Percentiles rank a stretch among this genome's conserved stretches.
These are phyloP conservation scores for Carterocephalus palaemon DNA, from an alignment of 2,888 invertebrate genomes.

Conservation along the genomic window DNA sequence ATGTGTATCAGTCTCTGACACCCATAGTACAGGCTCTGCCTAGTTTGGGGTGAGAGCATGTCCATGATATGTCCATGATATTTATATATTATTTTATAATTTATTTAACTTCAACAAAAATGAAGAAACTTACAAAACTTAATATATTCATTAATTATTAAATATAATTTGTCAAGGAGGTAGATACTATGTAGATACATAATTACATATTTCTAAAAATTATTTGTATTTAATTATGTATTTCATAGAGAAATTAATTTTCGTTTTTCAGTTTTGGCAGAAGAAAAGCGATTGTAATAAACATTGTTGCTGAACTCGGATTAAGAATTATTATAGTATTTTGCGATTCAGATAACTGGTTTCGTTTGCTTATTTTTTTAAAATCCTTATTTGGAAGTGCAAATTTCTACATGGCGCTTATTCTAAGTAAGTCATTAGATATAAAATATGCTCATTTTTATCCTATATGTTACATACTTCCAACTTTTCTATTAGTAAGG, in stretches of 20 bases:
- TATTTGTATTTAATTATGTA: neutral
- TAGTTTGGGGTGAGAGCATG: no score
- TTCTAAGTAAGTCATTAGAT: constrained; percentile 57
- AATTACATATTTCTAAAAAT: no score
- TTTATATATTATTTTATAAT: no score
- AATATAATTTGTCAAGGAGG: constrained; percentile 7
- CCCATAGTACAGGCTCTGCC: no score
- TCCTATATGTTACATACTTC: no score
- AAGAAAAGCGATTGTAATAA: constrained; percentile 47
- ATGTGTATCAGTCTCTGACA: no score
- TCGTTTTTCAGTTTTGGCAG: constrained; percentile 60
- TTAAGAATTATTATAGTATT: constrained; percentile 52
- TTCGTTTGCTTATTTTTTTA: constrained; percentile 56
- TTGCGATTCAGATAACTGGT: constrained; percentile 64
- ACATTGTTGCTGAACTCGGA: constrained; percentile 44
- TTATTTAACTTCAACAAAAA: neutral
- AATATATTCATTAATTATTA: no score
- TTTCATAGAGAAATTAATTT: neutral
- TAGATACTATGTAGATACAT: neutral
- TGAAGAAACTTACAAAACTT: neutral
- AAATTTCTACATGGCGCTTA: constrained; percentile 51
- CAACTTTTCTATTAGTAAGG: no score
- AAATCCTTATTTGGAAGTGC: constrained; percentile 57
- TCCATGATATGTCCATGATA: no score
- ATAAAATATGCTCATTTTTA: no score